Evolutionary conservation across 2,888 invertebrate genomes (phyloP), one percentile per base, ranked within the genome.

Genomic region (Parapristionchus giblindavisi): DNA sequence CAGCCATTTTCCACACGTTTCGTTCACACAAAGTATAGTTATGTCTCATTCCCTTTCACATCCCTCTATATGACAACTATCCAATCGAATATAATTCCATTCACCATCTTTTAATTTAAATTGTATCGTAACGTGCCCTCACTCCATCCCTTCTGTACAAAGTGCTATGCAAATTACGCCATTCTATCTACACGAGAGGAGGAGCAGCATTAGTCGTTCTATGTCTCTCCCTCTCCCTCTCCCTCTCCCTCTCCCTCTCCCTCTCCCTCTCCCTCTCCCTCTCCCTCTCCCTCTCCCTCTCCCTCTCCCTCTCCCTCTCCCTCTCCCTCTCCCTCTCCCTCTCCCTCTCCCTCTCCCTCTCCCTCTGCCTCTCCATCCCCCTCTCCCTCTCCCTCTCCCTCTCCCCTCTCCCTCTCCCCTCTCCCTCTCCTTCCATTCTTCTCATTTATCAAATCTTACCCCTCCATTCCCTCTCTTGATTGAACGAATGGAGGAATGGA

Each of bases 391-490:
- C 51, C 21, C 51, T 51, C 51, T 51, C 21, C 21, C 21, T 51
- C 51, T 51, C 51, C 51, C 56, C 54, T 29, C 54, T 54, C 36
- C 40, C 34, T n/a, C 36, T 36, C 27, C 21, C 38, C 66, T 40
- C 65, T n/a, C 32, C 21, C 51, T 51, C 51, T 60, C 63, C n/a
- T 17, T 63, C n/a, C 29, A 38, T 43, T 32, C 43, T 17, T 17
- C 8, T 43, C 63, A 65, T 65, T 43, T 65, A 65, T 65, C 63
- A 65, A 65, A 65, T 65, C 63, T 65, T 43, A 65, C 48, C 63
- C 36, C 48, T 43, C 63, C 63, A 43, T 65, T 65, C 63, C 56
- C 43, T 43, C 24, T 43, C 43, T 21, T 32, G 8, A 8, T 43
- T 17, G 8, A 8, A 43, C 43, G 17, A 17, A 43, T 8, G 17